Evolutionary conservation across 2,797 vertebrate species (phyloP).

Genomic region (Tiaroga cobitis): DNA sequence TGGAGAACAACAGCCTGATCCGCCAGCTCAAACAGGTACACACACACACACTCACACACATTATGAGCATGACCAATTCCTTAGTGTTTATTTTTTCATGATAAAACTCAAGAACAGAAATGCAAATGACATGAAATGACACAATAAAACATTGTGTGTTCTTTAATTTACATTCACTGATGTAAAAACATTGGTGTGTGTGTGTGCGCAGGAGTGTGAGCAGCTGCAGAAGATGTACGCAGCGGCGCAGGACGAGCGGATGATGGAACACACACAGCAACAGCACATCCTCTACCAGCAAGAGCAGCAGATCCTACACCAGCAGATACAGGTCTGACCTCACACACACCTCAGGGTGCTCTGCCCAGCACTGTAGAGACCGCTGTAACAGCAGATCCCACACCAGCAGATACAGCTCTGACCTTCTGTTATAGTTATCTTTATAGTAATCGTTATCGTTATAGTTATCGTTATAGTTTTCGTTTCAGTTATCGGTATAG

Average conservation of each 20-base stretch:
- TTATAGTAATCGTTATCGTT: too few species aligned
- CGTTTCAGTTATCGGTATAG: accelerated
- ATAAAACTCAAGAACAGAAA: neutral
- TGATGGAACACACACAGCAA: slow-evolving; percentile 96
- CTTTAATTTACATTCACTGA: too few species aligned
- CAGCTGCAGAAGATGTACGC: slow-evolving; percentile 98
- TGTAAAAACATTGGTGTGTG: too few species aligned
- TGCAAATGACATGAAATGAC: neutral
- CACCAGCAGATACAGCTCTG: slow-evolving; percentile 86
- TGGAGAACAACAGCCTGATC: slow-evolving; percentile 95
- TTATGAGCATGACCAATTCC: too few species aligned
- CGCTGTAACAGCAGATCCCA: slow-evolving; percentile 88
- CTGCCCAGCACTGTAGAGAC: too few species aligned
- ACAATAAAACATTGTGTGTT: too few species aligned
- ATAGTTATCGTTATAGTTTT: too few species aligned
- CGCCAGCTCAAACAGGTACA: slow-evolving; percentile 95
- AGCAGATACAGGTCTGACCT: slow-evolving; percentile 81
- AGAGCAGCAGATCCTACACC: slow-evolving; percentile 90
- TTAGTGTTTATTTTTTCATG: too few species aligned
- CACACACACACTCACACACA: neutral
- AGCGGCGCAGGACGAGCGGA: slow-evolving; percentile 87
- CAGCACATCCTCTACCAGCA: slow-evolving; percentile 98
- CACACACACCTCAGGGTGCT: too few species aligned
- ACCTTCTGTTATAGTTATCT: neutral
- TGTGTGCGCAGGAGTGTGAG: slow-evolving; percentile 88